Evolutionary conservation across 1,140 invertebrate species (phyloP), one percentile per base, ranked within the genome.

Genomic region (Diprion similis): DNA sequence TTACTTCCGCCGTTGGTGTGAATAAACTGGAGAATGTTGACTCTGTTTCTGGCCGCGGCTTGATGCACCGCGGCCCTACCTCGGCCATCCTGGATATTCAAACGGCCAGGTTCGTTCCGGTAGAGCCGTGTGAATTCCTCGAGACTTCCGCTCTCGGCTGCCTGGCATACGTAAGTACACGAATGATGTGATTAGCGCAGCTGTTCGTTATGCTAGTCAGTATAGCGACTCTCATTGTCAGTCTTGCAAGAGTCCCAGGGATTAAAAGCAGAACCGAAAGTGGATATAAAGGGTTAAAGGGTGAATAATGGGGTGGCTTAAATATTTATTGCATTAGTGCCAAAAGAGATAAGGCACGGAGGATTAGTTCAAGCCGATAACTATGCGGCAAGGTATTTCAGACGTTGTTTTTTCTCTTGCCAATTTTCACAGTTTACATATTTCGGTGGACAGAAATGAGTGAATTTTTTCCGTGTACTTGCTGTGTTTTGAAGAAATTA

Each of bases 91-190:
- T 89, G 85, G 1, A 95, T 89, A 0, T 89, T 81, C 1, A 96
- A 85, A n/a, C 94, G 89, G 2, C 89, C 86, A 0, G 92, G 91
- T 70, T 96, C 93, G 37, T 89, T 90, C 46, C 91, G 86, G 80
- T 92, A 94, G 3, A 96, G 85, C 1, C 91, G 85, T 80, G 92
- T 91, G 79, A 97, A 95, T 81, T 95, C 94, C 70, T 94, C 93
- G 18, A 95, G 86, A 83, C 95, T 94, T 8, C 95, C 95, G 79
- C 91, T 92, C 81, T 95, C 93, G 3, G 95, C 95, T 9, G 94
- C 93, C 95, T 96, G 86, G 84, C 85, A 72, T 67, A 66, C 74
- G 1, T 3, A 64, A 64, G 13, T 7, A 64, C 2, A 64, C 24
- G 24, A 37, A 37, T 6, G 24, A 37, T 37, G 24, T 0, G 24